Percentiles rank a stretch among this genome's conserved stretches.
These are phyloP conservation scores for Labroides dimidiatus DNA, from an alignment of 2,797 vertebrate genomes.

Conservation along the genomic window DNA sequence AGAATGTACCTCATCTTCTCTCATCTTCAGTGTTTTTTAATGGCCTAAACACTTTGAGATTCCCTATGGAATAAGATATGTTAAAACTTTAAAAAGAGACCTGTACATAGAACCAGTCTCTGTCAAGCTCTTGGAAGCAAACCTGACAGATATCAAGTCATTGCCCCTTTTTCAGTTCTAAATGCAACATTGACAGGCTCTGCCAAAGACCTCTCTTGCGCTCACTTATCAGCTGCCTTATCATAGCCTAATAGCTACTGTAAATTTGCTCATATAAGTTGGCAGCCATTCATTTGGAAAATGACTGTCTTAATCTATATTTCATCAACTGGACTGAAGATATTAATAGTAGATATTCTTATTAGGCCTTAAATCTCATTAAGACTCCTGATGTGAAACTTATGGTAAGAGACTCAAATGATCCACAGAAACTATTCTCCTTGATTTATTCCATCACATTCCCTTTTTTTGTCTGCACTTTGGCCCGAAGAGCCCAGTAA, in stretches of 20 bases:
- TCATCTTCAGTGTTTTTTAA: too few relatives aligned
- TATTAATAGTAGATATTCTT: conserved; percentile 76
- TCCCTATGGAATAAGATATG: too few relatives aligned
- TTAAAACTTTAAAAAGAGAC: too few relatives aligned
- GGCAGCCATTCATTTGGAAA: conserved; percentile 76
- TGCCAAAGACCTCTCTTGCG: conserved; percentile 43
- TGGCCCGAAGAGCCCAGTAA: conserved; percentile 35
- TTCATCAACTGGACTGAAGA: conserved; percentile 75
- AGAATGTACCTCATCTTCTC: too few relatives aligned
- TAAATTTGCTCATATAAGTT: conserved; percentile 75
- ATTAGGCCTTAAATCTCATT: conserved; percentile 68
- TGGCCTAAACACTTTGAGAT: too few relatives aligned
- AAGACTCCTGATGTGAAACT: conserved; percentile 65
- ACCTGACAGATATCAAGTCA: conserved; percentile 9
- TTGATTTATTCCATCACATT: conserved; percentile 47
- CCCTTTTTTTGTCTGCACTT: conserved; percentile 45
- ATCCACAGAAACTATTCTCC: conserved; percentile 41
- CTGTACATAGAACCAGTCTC: too few relatives aligned
- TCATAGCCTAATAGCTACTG: conserved; percentile 74
- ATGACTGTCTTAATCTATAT: conserved; percentile 78
- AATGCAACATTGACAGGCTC: conserved; percentile 20
- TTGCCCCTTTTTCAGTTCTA: conserved; percentile 28
- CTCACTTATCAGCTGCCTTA: conserved; percentile 63
- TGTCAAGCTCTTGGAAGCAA: too few relatives aligned
- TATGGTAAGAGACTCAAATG: conserved; percentile 37